These are phyloP conservation scores for Schizopygopsis malacanthus DNA, from an alignment of 2,797 vertebrate species.

Conservation along the genomic window DNA sequence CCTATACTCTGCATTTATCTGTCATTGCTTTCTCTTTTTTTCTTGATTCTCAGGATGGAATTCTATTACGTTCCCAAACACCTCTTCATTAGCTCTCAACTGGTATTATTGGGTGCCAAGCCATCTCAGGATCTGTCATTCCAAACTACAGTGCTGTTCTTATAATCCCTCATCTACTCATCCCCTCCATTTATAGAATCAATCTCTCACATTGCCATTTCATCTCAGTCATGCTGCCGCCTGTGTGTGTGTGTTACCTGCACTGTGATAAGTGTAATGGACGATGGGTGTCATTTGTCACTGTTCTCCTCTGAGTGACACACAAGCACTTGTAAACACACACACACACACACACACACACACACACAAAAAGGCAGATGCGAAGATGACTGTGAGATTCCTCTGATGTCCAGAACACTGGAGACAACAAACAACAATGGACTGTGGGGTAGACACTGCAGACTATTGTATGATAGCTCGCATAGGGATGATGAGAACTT, in stretches of 20 bases:
- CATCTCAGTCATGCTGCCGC: constrained; percentile 77
- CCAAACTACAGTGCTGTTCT: constrained; percentile 67
- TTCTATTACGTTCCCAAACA: constrained; percentile 38
- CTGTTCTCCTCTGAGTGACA: constrained; percentile 73
- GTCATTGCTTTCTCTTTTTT: constrained; percentile 28
- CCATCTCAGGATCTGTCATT: constrained; percentile 50
- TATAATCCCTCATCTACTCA: constrained; percentile 74
- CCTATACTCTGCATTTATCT: neutral
- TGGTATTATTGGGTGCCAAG: constrained; percentile 32
- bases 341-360: constrained; percentile 57
- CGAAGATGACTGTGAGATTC: constrained; percentile 29
- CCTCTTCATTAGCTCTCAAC: constrained; percentile 40
- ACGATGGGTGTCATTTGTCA: constrained; percentile 80
- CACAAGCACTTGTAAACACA: constrained; percentile 56
- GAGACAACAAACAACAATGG: constrained; percentile 41
- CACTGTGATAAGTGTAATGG: constrained; percentile 82
- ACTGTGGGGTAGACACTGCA: constrained; percentile 5
- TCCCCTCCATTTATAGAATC: constrained; percentile 56
- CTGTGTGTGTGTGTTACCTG: constrained; percentile 77
- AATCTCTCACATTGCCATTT: constrained; percentile 79
- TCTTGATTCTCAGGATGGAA: constrained; percentile 18
- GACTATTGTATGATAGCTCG: neutral
- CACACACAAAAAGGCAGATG: constrained; percentile 19
- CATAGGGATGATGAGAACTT: neutral
- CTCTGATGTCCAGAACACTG: constrained; percentile 22